Evolutionary conservation across 2,113 vertebrate species (phyloP).

Genomic region (Oenanthe oenanthe): DNA sequence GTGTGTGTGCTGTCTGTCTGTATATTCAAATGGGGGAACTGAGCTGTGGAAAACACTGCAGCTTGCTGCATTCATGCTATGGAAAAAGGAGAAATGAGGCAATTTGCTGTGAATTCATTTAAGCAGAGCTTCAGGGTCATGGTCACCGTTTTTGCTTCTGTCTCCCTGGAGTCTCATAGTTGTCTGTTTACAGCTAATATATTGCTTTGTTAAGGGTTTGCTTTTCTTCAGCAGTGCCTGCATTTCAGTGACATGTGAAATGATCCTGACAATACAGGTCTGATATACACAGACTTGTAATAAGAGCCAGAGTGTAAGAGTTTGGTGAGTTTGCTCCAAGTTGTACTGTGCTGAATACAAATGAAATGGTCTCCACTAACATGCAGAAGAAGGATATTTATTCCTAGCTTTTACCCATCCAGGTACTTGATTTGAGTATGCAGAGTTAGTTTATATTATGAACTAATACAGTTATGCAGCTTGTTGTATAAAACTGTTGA

Average conservation of each 20-base stretch:
- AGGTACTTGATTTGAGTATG: neutral
- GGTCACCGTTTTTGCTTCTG: neutral
- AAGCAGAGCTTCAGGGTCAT: neutral
- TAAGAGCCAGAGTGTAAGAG: neutral
- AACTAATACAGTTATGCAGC: neutral
- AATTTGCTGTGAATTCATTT: constrained; percentile 5
- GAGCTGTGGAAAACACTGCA: neutral
- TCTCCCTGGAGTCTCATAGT: neutral
- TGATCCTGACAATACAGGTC: neutral
- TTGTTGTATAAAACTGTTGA: neutral
- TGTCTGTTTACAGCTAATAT: neutral
- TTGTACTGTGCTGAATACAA: neutral
- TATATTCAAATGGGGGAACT: neutral
- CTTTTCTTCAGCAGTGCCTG: neutral
- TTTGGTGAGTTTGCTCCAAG: neutral
- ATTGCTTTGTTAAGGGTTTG: constrained; percentile 11
- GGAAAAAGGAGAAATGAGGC: neutral
- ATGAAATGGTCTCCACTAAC: neutral
- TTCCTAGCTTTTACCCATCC: neutral
- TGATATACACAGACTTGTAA: neutral
- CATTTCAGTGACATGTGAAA: neutral
- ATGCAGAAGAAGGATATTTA: neutral
- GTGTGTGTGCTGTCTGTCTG: neutral
- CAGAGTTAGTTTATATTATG: neutral
- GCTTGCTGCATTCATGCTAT: neutral